These are phyloP conservation scores for Aspidiotus rigidus DNA, from an alignment of 2,888 invertebrate species.

Conservation along the genomic window DNA sequence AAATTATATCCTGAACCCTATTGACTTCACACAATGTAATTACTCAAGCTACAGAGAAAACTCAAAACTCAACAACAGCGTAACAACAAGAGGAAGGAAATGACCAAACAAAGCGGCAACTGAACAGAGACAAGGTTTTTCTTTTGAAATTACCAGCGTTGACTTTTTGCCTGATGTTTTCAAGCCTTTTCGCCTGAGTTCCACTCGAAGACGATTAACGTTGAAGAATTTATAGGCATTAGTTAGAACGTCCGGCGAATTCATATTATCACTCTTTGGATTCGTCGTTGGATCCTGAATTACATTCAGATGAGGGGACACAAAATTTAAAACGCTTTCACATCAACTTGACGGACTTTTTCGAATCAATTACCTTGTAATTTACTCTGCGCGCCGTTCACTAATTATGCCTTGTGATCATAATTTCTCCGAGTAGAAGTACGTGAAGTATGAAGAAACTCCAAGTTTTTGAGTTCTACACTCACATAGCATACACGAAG, in stretches of 20 bases:
- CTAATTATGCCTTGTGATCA: no score
- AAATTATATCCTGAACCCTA: no score
- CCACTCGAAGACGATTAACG: constrained; percentile 25
- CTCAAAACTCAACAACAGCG: no score
- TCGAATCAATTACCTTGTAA: constrained; percentile 17
- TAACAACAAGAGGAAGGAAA: background rate
- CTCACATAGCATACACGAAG: no score
- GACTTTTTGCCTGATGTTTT: constrained; percentile 33
- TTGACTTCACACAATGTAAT: no score
- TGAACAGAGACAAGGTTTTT: background rate
- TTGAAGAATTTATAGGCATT: constrained; percentile 27
- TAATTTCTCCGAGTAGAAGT: no score
- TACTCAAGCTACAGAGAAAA: no score
- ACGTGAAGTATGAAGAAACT: no score
- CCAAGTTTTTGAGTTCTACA: no score
- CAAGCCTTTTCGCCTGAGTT: constrained; percentile 29
- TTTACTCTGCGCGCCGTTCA: background rate
- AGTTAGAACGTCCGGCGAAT: constrained; percentile 23
- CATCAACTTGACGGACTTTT: constrained; percentile 22
- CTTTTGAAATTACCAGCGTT: constrained; percentile 18
- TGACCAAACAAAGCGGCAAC: background rate
- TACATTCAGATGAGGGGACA: constrained; percentile 19
- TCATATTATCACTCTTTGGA: constrained; percentile 18
- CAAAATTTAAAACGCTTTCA: constrained; percentile 19
- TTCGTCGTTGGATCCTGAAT: constrained; percentile 10